Evolutionary conservation across 92 coral and sea anemone genomes (phyloP).

Genomic region (Heliopora coerulea): DNA sequence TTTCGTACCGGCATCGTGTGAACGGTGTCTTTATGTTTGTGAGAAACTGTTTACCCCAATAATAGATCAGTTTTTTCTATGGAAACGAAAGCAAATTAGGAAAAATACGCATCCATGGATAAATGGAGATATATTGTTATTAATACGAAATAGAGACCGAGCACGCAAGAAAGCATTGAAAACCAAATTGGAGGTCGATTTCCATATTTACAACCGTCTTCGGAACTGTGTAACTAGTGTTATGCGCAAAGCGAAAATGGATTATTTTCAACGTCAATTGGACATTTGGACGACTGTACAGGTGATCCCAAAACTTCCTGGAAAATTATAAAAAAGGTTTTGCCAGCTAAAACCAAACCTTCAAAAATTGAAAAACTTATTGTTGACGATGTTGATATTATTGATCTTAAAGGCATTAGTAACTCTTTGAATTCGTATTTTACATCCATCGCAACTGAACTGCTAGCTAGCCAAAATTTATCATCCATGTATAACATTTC

Average conservation of each 20-base stretch:
- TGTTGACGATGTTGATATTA: slow-evolving; percentile 36
- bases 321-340: slow-evolving; percentile 27
- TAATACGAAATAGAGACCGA: not conserved
- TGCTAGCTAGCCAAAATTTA: too few relatives aligned
- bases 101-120: too few relatives aligned
- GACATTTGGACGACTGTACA: slow-evolving; percentile 41
- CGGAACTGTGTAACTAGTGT: slow-evolving; percentile 28
- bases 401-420: slow-evolving; percentile 2
- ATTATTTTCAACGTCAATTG: slow-evolving; percentile 1
- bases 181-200: slow-evolving; percentile 8
- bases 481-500: too few relatives aligned
- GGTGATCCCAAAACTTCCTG: slow-evolving; percentile 41
- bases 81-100: too few relatives aligned
- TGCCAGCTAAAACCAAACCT: slow-evolving; percentile 36
- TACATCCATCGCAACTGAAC: too few relatives aligned
- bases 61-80: too few relatives aligned
- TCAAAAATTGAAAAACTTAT: slow-evolving; percentile 34
- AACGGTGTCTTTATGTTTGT: too few relatives aligned
- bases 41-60: too few relatives aligned
- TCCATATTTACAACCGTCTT: slow-evolving; percentile 34
- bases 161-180: not conserved
- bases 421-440: slow-evolving; percentile 39
- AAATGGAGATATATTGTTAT: too few relatives aligned
- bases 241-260: slow-evolving; percentile 13
- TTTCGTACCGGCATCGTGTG: too few relatives aligned